Percentiles rank a stretch among this genome's conserved stretches.
These are phyloP conservation scores for Periplaneta americana DNA, from an alignment of 1,140 invertebrate species.

Conservation along the genomic window DNA sequence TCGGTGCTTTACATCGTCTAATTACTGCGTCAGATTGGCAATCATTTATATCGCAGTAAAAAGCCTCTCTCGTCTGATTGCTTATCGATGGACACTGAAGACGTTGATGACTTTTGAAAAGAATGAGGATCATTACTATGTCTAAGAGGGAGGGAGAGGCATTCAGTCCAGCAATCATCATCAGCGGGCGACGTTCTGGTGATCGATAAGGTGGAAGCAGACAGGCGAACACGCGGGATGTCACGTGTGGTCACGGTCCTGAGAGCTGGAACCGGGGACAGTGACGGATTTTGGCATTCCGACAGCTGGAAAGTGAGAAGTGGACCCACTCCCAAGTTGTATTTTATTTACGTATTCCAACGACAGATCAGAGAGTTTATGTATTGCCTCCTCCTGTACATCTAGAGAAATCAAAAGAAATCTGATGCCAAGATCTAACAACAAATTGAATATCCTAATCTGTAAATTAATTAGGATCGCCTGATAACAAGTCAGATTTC, in stretches of 20 bases:
- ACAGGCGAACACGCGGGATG: background rate
- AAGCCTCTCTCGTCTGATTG: background rate
- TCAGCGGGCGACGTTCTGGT: background rate
- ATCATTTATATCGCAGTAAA: background rate
- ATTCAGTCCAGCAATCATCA: background rate
- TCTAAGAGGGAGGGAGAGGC: background rate
- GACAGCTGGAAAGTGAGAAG: background rate
- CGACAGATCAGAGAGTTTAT: background rate
- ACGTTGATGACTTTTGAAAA: background rate
- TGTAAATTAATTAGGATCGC: background rate
- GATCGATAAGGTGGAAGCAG: slow-evolving; percentile 8
- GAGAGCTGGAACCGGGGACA: background rate
- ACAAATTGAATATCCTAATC: background rate
- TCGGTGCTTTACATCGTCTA: no score
- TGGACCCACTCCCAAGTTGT: background rate
- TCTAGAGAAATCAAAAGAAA: background rate
- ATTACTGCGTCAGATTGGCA: no score
- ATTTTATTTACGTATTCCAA: background rate
- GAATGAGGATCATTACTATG: background rate
- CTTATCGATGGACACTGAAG: background rate
- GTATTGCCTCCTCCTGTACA: background rate
- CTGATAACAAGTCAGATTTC: background rate
- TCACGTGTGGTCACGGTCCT: background rate
- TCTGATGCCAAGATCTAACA: background rate
- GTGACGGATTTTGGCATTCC: background rate